Base-by-base conservation (phyloP, 2,113 vertebrate genomes). In the Poeciliopsis turrubarensis region DNA sequence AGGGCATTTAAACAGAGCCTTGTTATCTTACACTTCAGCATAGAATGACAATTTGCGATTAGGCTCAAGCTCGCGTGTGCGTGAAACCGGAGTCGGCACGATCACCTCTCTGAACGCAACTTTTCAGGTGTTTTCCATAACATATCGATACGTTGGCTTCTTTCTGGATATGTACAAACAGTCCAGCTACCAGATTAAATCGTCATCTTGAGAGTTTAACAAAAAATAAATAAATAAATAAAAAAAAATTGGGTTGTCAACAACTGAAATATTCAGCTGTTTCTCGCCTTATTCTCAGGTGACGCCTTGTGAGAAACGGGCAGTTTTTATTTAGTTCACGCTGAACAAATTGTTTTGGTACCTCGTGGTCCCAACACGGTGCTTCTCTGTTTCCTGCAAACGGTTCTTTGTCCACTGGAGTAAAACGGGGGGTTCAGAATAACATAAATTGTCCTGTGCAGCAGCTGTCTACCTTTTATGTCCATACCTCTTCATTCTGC, bases 1-100 rank as follows among this genome's bases (percentile, higher is more conserved):
- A 30, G 57, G 75, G 41, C 34, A 60, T 70, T 69, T 68, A 78
- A 79, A 86, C 72, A 51, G 74, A 80, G 78, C 65, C 77, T 83
- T 34, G 61, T 37, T 19, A 65, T 75, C 80, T 63, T 41, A n/a
- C 12, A 65, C 67, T 60, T 74, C 31, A 44, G 37, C 69, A 60
- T 63, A 9, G 73, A 81, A 77, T 74, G 77, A 87, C 77, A 81
- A 29, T 63, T 75, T 6, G 47, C n/a, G 54, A 73, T 76, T 65
- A 37, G 27, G 22, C 30, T 66, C 30, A 82, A 34, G 63, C 39
- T 25, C 3, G 12, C 29, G 31, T 65, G 14, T 68, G 39, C 39
- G 39, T n/a, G n/a, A 32, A 54, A 19, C 1, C 1, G 51, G 30
- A 72, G 76, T 65, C 54, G 66, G 64, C 32, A 0, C 26, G 31